Conservation (phyloP, 2,113 vertebrate genomes). For the Channa maculata region DNA sequence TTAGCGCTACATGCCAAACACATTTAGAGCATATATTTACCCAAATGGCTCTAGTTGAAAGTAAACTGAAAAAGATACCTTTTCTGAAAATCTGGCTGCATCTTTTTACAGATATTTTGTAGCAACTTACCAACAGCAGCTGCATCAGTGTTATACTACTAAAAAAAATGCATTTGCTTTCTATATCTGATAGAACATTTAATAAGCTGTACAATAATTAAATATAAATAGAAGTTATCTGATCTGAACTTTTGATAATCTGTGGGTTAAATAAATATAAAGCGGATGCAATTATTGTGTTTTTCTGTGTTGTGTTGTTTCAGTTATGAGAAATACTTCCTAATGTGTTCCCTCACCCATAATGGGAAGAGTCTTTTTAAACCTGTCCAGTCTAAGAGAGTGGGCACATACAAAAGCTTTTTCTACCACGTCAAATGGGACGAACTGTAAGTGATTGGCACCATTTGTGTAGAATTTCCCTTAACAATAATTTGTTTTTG, state of each 20-base stretch:
- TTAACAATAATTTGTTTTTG: no score
- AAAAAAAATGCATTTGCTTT: neutral
- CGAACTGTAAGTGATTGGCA: slow-evolving; percentile 90
- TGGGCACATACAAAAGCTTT: slow-evolving; percentile 95
- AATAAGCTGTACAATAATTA: neutral
- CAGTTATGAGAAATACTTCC: slow-evolving; percentile 97
- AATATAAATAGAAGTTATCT: no score
- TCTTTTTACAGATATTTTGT: neutral
- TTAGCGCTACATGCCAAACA: no score
- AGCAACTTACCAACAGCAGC: neutral
- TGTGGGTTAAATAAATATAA: neutral
- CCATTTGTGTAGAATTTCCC: no score
- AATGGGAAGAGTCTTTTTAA: slow-evolving; percentile 96
- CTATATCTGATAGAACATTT: neutral
- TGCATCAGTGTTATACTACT: neutral
- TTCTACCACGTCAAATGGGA: slow-evolving; percentile 99
- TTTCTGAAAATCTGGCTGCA: neutral
- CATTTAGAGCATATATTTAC: no score
- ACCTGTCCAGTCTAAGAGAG: slow-evolving; percentile 97
- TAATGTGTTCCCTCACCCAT: slow-evolving; percentile 94
- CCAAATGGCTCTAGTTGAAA: no score
- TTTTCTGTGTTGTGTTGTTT: slow-evolving; percentile 23
- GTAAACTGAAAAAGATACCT: no score
- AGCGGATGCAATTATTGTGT: neutral
- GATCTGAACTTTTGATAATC: neutral